Evolutionary conservation across 2,113 vertebrate genomes (phyloP), one percentile per base, ranked within the genome.

Genomic region (Pseudopodoces humilis): DNA sequence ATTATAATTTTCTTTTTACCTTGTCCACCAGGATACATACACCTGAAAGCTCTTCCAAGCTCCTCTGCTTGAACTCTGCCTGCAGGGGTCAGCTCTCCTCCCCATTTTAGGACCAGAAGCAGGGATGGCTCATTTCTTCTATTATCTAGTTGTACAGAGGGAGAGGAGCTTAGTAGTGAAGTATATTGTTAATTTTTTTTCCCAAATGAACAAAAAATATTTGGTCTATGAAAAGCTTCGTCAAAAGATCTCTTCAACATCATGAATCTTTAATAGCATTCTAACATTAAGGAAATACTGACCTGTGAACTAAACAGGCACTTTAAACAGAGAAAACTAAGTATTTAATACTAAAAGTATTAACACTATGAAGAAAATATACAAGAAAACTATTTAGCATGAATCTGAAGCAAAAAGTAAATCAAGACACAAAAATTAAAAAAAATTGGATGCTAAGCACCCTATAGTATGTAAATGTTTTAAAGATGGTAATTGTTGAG

Each of bases 11-110:
- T 53, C 30, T 67, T 93, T 92, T 97, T 98, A 99, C 99, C 99
- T 98, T 99, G 99, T 96, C 99, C 99, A 84, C 99, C 99, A 67
- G 99, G 99, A 94, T 99, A 99, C 98, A 99, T 99, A 96, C 99
- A 99, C 93, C 99, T 97, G 92, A 99, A 99, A 85, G 99, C 98
- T 91, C 98, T 98, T 86, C 99, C 99, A 77, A 99, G 98, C 91
- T 99, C 98, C 70, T 99, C 99, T 33, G 99, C 99, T 97, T 99
- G 99, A 43, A 99, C 98, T 67, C 98, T 97, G 95, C 99, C 99
- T 35, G 99, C 99, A 83, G 99, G 99, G 17, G 99, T 99, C 91
- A 99, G 65, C 92, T 99, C 99, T 92, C 99, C 99, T 95, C 99
- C 99, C 99, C 99, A 99, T 92, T 99, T 99, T 58, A 99, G 90